Base-by-base conservation (phyloP, 1,140 invertebrate genomes). In the Nylanderia fulva region DNA sequence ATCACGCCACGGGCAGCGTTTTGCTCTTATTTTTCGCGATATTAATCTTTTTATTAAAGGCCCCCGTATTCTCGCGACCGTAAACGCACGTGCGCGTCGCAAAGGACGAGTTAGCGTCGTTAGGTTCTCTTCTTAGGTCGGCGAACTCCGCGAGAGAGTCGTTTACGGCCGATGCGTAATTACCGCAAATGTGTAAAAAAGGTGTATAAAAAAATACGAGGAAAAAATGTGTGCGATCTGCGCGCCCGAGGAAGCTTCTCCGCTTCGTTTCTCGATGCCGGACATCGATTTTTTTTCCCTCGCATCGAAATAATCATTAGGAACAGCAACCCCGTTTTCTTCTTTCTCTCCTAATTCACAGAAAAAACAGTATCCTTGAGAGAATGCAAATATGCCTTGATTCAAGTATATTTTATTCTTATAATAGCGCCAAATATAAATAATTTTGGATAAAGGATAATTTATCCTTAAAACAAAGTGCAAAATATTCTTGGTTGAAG, bases 1-100 rank as follows among this genome's bases (percentile, higher is more conserved):
- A 82, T 82, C 66, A 82, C 77, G n/a, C 68, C 77, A 82, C 66
- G 36, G 66, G 72, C 66, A 71, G 18, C 64, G 68, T 71, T 82
- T 82, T 82, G 72, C 66, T 82, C 52, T 82, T 82, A 82, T 82
- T 82, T 82, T 82, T 64, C 54, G n/a, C 77, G 27, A 82, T 82
- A 82, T 82, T 82, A 82, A 82, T 71, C 77, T 82, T 82, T 82
- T 82, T 82, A 82, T 82, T 82, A 82, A 82, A 82, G 66, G 13
- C 24, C n/a, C n/a, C n/a, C n/a, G 42, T 45, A 15, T 11, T 29
- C 45, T 18, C 48, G 60, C 48, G 52, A 8, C n/a, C 42, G 29
- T 64, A 82, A 71, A 82, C 54, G 52, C 39, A 48, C 61, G 45
- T 27, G 45, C 24, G 29, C 36, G 29, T 58, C 21, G 52, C 64